Evolutionary conservation across 2,888 invertebrate species (phyloP).

Genomic region (Drosophila anomalata): DNA sequence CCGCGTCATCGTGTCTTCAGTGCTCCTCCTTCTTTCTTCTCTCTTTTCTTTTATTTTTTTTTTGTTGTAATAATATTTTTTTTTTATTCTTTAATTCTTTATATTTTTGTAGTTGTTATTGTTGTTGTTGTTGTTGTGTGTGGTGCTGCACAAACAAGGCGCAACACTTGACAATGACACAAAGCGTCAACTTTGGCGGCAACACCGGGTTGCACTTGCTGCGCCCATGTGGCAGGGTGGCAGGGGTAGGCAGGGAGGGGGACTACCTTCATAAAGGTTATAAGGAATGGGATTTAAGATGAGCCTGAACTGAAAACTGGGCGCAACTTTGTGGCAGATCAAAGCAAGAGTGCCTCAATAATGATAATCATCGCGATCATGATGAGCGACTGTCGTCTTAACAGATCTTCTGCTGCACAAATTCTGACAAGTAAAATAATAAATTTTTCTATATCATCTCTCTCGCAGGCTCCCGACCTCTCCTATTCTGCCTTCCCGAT

Average conservation of each 20-base stretch:
- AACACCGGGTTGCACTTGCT: constrained; percentile 65
- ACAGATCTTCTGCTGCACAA: constrained; percentile 48
- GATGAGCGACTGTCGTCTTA: constrained; percentile 55
- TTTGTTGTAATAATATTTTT: not conserved
- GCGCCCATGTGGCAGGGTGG: constrained; percentile 48
- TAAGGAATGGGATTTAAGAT: constrained; percentile 1
- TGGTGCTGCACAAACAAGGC: constrained; percentile 50
- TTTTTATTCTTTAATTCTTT: not conserved
- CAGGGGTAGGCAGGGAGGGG: not conserved
- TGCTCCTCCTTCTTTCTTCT: not conserved
- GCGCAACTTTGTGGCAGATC: constrained; percentile 56
- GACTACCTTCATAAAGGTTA: not conserved
- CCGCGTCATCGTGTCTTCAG: constrained; percentile 1
- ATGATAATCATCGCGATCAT: constrained; percentile 69
- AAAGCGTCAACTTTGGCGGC: constrained; percentile 77
- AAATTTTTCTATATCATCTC: constrained; percentile 45
- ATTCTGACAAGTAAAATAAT: constrained; percentile 48
- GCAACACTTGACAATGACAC: constrained; percentile 75
- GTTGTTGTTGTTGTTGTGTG: not conserved
- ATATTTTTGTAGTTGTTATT: not conserved
- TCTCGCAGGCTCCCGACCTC: not conserved
- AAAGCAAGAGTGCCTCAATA: constrained; percentile 79
- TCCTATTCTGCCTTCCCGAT: not conserved
- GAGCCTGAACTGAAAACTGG: constrained; percentile 26
- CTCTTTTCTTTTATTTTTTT: not conserved